Evolutionary conservation across 1,140 invertebrate species (phyloP), one percentile per base, ranked within the genome.

Genomic region (Caerostris extrusa): DNA sequence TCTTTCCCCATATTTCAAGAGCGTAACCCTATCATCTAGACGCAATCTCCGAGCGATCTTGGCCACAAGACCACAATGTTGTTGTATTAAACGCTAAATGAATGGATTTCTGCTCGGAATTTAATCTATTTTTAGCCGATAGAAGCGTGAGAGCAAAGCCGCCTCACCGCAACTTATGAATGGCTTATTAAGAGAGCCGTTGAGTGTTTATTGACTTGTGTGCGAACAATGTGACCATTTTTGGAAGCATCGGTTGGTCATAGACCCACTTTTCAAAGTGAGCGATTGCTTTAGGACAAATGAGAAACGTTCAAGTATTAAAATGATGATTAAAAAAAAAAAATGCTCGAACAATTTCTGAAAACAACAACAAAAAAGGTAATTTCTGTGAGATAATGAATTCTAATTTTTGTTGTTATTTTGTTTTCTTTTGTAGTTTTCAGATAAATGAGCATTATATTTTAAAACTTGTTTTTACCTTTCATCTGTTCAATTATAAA

Each of bases 101-200:
- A 67, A 67, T 67, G 61, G n/a, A 67, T 67, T 67, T 67, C n/a
- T n/a, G 14, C 61, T 50, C 19, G 34, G 71, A 77, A 77, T 77
- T 12, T 12, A 50, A 77, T 77, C 71, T 77, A 77, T 77, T 77
- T 77, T 77, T 77, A 53, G 71, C 8, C 50, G 34, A 10, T 53
- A 50, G 3, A 34, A 77, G 8, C 71, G n/a, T n/a, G 34, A 34
- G 71, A 77, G 10, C 71, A 19, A n/a, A 17, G 10, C n/a, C 53
- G 19, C 5, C 17, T n/a, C n/a, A 6, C 19, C 14, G 56, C 10
- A 85, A 85, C 55, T 85, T 17, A 85, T 85, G 83, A 85, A 85
- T 85, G 83, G 56, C 83, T 85, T 85, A 85, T 85, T 85, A 57
- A 85, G 83, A 85, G 55, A 8, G 50, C 19, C n/a, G 34, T 82